phyloP scores from a whole-genome alignment of 2,113 vertebrate species.

The Mustela lutreola region DNA sequence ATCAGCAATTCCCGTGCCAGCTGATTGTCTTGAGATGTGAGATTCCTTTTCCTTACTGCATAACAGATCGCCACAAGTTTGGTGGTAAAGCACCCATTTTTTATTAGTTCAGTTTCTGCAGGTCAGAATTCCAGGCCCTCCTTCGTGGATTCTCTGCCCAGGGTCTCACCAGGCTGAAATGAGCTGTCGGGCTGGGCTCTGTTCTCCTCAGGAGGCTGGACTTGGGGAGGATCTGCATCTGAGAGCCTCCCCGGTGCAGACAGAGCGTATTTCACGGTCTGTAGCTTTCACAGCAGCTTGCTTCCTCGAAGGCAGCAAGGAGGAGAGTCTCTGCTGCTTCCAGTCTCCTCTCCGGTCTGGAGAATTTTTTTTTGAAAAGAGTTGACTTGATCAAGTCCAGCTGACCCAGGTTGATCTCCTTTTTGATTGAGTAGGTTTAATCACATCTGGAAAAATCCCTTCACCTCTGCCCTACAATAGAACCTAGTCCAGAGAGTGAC shows the following conservation, averaged over 20 bases:
- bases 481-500: neutral
- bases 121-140: neutral
- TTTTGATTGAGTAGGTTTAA: constrained; percentile 38
- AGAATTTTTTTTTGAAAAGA: neutral
- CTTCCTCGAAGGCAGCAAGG: neutral
- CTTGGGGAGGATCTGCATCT: neutral
- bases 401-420: neutral
- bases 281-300: neutral
- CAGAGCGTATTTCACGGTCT: neutral
- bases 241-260: neutral
- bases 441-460: neutral
- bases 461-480: neutral
- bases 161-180: neutral
- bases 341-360: neutral
- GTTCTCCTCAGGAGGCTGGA: neutral
- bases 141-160: neutral
- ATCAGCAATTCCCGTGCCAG: neutral
- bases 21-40: neutral
- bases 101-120: neutral
- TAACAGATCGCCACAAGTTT: neutral
- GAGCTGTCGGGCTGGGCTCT: neutral
- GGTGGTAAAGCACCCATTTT: neutral
- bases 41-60: neutral
- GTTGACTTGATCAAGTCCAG: neutral
- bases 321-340: neutral